Percentiles rank a stretch among this genome's conserved stretches.
These are phyloP conservation scores for Elysia crispata DNA, from an alignment of 2,888 invertebrate species.

Conservation along the genomic window DNA sequence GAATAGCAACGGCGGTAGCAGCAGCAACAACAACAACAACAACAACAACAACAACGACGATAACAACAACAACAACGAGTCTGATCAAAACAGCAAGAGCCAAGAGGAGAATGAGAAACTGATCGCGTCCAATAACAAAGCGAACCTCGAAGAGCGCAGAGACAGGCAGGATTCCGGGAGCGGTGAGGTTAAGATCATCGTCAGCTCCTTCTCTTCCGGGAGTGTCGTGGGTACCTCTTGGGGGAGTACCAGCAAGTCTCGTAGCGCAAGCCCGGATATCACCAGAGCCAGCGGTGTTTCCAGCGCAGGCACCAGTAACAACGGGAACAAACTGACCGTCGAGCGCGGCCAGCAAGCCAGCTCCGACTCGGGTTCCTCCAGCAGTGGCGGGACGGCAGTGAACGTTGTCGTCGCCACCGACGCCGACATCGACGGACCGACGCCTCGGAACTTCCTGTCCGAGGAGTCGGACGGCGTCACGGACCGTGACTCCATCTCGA, in stretches of 20 bases:
- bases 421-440: background rate
- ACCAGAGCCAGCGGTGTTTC: background rate
- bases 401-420: constrained; percentile 21
- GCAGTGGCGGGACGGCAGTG: constrained; percentile 35
- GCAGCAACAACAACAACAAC: background rate
- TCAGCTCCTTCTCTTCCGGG: too few species aligned
- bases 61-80: background rate
- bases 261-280: background rate
- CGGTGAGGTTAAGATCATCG: too few species aligned
- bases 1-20: background rate
- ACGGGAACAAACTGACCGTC: constrained; percentile 13
- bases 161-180: too few species aligned
- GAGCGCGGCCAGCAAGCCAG: constrained; percentile 11
- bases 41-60: background rate
- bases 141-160: too few species aligned
- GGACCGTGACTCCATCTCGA: constrained; percentile 38
- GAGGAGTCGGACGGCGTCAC: constrained; percentile 24
- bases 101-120: background rate
- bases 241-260: too few species aligned
- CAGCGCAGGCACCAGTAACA: background rate
- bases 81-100: background rate
- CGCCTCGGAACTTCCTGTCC: constrained; percentile 3
- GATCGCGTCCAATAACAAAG: background rate
- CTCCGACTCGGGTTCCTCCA: constrained; percentile 42
- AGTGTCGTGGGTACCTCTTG: too few species aligned